phyloP scores from a whole-genome alignment of 2,888 invertebrate genomes.

The Zygogramma bicolorata region DNA sequence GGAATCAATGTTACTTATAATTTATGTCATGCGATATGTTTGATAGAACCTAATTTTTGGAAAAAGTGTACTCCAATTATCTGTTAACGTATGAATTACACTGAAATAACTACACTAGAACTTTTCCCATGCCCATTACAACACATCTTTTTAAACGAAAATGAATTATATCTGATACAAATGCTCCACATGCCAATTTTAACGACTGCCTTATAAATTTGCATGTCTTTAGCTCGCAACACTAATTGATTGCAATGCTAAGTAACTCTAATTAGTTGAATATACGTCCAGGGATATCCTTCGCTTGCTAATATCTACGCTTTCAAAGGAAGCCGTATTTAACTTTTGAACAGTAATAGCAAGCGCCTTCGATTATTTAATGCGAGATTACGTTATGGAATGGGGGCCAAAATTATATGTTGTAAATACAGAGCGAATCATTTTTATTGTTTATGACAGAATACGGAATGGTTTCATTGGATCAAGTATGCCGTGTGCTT shows the following conservation, averaged over 20 bases:
- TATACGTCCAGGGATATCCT: constrained; percentile 16
- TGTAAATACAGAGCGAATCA: background rate
- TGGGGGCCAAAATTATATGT: background rate
- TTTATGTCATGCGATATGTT: too few relatives aligned
- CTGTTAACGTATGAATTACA: background rate
- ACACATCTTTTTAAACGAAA: constrained; percentile 1
- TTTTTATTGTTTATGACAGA: too few relatives aligned
- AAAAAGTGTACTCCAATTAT: background rate
- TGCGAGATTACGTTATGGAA: background rate
- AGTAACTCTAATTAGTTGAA: constrained; percentile 21
- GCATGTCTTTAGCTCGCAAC: constrained; percentile 17
- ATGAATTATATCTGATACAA: constrained; percentile 16
- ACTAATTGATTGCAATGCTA: constrained; percentile 24
- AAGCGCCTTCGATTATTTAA: background rate
- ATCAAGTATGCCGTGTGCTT: too few relatives aligned
- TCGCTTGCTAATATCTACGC: constrained; percentile 4
- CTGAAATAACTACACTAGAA: background rate
- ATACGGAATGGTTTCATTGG: too few relatives aligned
- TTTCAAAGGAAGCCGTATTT: constrained; percentile 1
- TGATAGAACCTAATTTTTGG: too few relatives aligned
- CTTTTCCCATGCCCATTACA: constrained; percentile 2
- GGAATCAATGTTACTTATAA: too few relatives aligned
- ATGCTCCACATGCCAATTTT: constrained; percentile 11
- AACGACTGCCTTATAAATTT: constrained; percentile 11
- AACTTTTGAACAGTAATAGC: constrained; percentile 2